Conservation (phyloP, 2,797 vertebrate genomes). For the Harpagifer antarcticus region DNA sequence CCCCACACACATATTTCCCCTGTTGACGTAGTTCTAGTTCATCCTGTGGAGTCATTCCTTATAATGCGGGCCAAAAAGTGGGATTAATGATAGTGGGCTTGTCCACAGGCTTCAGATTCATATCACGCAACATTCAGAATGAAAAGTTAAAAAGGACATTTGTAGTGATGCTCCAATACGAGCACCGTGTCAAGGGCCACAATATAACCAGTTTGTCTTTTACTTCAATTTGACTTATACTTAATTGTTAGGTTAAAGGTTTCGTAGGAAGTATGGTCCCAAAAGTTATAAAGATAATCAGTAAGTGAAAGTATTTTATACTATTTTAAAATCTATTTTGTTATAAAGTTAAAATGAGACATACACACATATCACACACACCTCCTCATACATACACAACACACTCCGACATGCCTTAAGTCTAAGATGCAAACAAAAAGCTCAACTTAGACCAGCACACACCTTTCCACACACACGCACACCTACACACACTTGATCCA, state of each 20-base stretch:
- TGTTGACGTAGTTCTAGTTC: neutral
- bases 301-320: too few species aligned
- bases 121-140: neutral
- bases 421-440: too few species aligned
- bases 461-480: neutral
- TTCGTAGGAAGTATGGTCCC: too few species aligned
- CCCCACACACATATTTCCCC: neutral
- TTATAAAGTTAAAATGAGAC: too few species aligned
- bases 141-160: neutral
- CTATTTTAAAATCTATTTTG: too few species aligned
- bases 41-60: neutral
- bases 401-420: too few species aligned
- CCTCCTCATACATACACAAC: too few species aligned
- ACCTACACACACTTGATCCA: slow-evolving; percentile 2
- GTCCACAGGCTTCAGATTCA: neutral
- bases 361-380: too few species aligned
- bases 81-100: neutral
- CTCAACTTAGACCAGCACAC: neutral
- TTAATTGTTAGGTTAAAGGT: too few species aligned
- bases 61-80: neutral
- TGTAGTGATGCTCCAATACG: neutral
- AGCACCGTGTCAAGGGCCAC: neutral
- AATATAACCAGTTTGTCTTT: too few species aligned
- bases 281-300: too few species aligned
- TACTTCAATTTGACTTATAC: too few species aligned